phyloP scores from a whole-genome alignment of 2,888 invertebrate species.

The Drosophila bunnanda region DNA sequence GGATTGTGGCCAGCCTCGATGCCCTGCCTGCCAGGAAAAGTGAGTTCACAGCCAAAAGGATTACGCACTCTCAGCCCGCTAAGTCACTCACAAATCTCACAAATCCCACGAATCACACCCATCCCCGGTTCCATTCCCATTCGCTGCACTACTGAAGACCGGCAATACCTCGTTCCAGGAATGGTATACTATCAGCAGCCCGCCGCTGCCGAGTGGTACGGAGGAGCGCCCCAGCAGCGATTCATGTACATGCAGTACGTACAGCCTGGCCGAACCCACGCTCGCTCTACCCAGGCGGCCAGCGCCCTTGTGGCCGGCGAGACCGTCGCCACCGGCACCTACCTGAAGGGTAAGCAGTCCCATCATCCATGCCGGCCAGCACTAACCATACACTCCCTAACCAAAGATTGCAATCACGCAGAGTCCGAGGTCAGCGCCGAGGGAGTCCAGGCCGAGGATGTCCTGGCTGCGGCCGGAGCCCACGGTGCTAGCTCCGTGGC shows the following conservation, averaged over 20 bases:
- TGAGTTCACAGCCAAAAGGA: slow-evolving; percentile 60
- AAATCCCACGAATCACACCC: slow-evolving; percentile 17
- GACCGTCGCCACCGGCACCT: slow-evolving; percentile 83
- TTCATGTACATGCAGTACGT: slow-evolving; percentile 84
- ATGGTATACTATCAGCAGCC: slow-evolving; percentile 83
- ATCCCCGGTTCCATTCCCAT: slow-evolving; percentile 5
- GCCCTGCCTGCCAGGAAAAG: slow-evolving; percentile 82
- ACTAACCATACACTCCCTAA: slow-evolving; percentile 50
- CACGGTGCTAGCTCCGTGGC: slow-evolving; percentile 81
- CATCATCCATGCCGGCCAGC: slow-evolving; percentile 17
- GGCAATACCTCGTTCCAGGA: slow-evolving; percentile 74
- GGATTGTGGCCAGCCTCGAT: slow-evolving; percentile 74
- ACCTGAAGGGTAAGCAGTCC: slow-evolving; percentile 80
- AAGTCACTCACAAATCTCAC: slow-evolving; percentile 1
- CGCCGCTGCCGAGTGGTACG: slow-evolving; percentile 80
- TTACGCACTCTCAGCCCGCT: slow-evolving; percentile 7
- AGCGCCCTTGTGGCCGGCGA: slow-evolving; percentile 84
- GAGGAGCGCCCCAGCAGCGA: slow-evolving; percentile 70
- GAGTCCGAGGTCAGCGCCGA: slow-evolving; percentile 71
- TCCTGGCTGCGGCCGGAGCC: slow-evolving; percentile 75
- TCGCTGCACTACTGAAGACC: slow-evolving; percentile 56
- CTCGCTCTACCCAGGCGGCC: slow-evolving; percentile 82
- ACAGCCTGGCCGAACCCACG: slow-evolving; percentile 80
- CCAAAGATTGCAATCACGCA: slow-evolving; percentile 83
- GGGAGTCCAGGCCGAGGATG: slow-evolving; percentile 73